Conservation (phyloP, 35 echinoderm and acorn worm genomes). For the Diadema setosum region DNA sequence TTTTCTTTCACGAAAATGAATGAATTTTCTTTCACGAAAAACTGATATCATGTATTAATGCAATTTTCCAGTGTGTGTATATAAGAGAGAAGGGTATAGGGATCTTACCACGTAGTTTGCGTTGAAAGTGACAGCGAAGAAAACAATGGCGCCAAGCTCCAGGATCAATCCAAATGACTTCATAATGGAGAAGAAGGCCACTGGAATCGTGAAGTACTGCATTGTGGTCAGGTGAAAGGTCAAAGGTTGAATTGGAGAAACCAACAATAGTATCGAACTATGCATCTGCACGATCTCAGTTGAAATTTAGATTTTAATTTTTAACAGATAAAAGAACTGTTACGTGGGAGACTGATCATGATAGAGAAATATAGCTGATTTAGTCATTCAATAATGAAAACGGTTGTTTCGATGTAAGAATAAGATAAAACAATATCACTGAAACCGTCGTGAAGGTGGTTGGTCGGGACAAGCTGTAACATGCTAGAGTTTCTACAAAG, state of each 20-base stretch:
- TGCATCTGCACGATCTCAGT: background rate
- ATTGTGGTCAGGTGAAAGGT: background rate
- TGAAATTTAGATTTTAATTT: background rate
- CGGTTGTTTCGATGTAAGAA: too few relatives aligned
- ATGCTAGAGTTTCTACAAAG: too few relatives aligned
- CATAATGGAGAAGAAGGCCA: slow-evolving; percentile 39
- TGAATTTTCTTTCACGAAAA: background rate
- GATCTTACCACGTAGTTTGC: background rate
- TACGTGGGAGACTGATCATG: background rate
- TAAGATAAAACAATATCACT: too few relatives aligned
- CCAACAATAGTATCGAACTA: background rate
- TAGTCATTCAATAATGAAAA: too few relatives aligned
- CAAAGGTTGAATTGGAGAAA: background rate
- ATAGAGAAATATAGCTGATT: too few relatives aligned
- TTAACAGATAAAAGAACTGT: background rate
- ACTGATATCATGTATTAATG: background rate
- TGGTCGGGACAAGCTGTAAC: too few relatives aligned
- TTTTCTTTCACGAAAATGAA: background rate
- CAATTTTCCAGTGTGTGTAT: background rate
- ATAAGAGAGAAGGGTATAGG: background rate
- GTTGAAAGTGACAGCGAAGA: slow-evolving; percentile 4
- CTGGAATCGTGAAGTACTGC: slow-evolving; percentile 26
- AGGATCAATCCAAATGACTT: slow-evolving; percentile 2
- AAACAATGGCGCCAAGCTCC: slow-evolving; percentile 28
- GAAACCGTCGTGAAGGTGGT: too few relatives aligned